Evolutionary conservation across 2,797 vertebrate genomes (phyloP), one percentile per base, ranked within the genome.

Genomic region (Helicolenus hilgendorfi): DNA sequence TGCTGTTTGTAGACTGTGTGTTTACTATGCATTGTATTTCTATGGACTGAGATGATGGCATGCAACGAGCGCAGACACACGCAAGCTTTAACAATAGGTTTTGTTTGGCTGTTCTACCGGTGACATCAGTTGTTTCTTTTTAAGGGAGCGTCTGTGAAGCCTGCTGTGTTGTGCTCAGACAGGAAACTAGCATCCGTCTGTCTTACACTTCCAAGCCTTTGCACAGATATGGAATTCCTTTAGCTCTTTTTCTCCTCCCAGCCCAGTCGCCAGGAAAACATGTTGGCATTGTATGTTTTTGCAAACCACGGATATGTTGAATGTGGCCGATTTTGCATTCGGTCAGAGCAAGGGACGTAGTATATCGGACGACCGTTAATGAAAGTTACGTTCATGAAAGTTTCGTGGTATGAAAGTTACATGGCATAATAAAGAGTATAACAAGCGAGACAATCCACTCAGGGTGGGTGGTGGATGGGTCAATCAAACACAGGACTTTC

Each of bases 111-210:
- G 75, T 69, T 93, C 84, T 15, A 24, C 76, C 10, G 79, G 65
- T 94, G 92, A 94, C 92, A 90, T 94, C 92, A 91, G 56, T 55
- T 76, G 64, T 84, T 85, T 77, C 78, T 81, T 81, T 87, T 86
- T 60, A 45, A 67, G 68, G 81, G 53, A 79, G 68, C 7, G 63
- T 78, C 75, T 73, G 53, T 14, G 68, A 53, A 59, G n/a, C 55
- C 74, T 75, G 81, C 38, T 72, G 59, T 83, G 79, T 73, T 22
- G 22, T 22, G 10, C 56, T 4, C 56, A 78, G 63, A 78, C 72
- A 70, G 45, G 72, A 75, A 79, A 7, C 70, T 6, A 73, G 58
- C 27, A n/a, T 38, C 56, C n/a, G 26, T 3, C 29, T 27, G 24
- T 62, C 26, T 22, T 3, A 9, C 70, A 69, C 36, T 72, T 84